Evolutionary conservation across 2,113 vertebrate species (phyloP).

Genomic region (Brienomyrus brachyistius): DNA sequence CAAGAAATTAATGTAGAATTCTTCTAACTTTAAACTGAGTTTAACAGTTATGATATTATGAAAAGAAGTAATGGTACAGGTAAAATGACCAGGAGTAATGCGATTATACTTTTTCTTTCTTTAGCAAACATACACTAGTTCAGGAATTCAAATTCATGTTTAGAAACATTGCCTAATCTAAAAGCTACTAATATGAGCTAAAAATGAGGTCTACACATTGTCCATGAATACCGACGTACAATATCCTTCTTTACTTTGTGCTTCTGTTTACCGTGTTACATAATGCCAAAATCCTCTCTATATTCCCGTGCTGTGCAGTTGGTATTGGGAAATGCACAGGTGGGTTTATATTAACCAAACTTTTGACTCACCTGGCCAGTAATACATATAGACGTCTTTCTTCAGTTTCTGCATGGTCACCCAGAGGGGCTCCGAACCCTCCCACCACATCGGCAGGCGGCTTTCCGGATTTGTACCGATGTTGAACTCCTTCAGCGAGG

Average conservation of each 20-base stretch:
- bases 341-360: neutral
- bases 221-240: neutral
- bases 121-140: neutral
- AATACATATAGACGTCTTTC: constrained; percentile 82
- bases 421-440: constrained; percentile 90
- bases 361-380: constrained; percentile 80
- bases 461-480: constrained; percentile 83
- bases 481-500: constrained; percentile 69
- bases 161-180: neutral
- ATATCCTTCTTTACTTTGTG: neutral
- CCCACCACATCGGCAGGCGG: constrained; percentile 84
- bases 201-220: neutral
- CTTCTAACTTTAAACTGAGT: neutral
- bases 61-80: neutral
- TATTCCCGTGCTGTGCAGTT: neutral
- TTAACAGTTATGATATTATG: too few species aligned
- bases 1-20: neutral
- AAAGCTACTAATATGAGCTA: neutral
- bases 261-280: neutral
- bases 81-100: too few species aligned
- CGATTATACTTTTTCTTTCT: neutral
- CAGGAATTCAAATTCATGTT: neutral
- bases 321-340: neutral
- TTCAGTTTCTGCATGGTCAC: constrained; percentile 79
- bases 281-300: neutral